Base-by-base conservation (phyloP, 1,140 invertebrate genomes). In the Drosophila auraria region DNA sequence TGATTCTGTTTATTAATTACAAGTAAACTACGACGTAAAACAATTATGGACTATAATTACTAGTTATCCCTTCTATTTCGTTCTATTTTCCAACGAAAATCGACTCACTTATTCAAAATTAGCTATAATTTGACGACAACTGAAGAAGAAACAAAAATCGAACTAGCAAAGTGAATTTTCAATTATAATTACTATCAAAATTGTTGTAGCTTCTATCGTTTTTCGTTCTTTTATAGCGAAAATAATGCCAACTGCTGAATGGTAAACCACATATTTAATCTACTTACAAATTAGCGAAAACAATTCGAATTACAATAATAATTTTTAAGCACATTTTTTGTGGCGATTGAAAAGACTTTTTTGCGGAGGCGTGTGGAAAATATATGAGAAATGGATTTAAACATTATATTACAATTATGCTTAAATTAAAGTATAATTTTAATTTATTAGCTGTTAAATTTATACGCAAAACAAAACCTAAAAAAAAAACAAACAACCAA, bases 381-480 rank as follows among this genome's bases (percentile, higher is more conserved):
- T 51, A 73, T 42, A 58, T 45, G 72, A 76, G 53, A 51, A 61
- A 89, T 83, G 77, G 77, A 89, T 89, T 83, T 87, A 84, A 78
- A 83, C 80, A 70, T 86, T 69, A 70, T 82, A 87, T 82, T 87
- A 86, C 76, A 76, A 83, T 82, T 86, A 86, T 86, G 82, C 69
- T 86, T 86, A 86, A 78, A 86, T 78, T 87, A 87, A 87, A 87
- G 72, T 90, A 90, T 90, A 90, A 86, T 91, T 91, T 90, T 80
- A 78, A 86, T 82, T 90, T 77, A 84, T 89, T 90, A 90, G 86
- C 75, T 90, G 86, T 90, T 90, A 90, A 90, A 90, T 86, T 89
- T 89, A 89, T 90, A 89, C 79, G 82, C 82, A 90, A 84, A 89
- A 73, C 53, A 73, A 77, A 78, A 71, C 66, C 50, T 36, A 73